Conservation (phyloP, 2,888 invertebrate genomes). For the Nomada ferruginata region DNA sequence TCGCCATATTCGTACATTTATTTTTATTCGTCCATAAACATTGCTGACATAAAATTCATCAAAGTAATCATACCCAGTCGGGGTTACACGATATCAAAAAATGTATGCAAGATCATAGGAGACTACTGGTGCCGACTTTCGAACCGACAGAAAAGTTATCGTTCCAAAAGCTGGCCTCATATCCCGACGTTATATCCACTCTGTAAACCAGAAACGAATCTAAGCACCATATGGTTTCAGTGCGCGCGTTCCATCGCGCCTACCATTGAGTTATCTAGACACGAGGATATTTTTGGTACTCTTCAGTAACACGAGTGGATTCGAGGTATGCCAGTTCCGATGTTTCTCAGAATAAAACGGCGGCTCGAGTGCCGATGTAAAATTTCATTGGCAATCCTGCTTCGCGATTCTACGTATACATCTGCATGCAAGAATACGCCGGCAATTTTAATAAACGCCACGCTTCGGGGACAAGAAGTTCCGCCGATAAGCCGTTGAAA, state of each 20-base stretch:
- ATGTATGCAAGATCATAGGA: slow-evolving; percentile 13
- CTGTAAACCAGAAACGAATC: slow-evolving; percentile 78
- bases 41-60: neutral
- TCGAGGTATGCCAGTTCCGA: slow-evolving; percentile 29
- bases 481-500: slow-evolving; percentile 61
- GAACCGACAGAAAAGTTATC: slow-evolving; percentile 60
- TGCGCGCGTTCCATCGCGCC: slow-evolving; percentile 55
- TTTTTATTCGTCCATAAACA: neutral
- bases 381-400: neutral
- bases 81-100: slow-evolving; percentile 19
- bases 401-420: neutral
- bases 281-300: slow-evolving; percentile 65
- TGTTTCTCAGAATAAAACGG: slow-evolving; percentile 44
- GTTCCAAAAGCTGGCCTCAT: slow-evolving; percentile 71
- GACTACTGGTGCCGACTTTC: slow-evolving; percentile 25
- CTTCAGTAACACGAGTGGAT: slow-evolving; percentile 36
- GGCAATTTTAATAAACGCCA: slow-evolving; percentile 66
- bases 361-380: neutral
- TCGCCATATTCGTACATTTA: too few relatives aligned
- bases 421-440: slow-evolving; percentile 15
- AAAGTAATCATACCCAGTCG: neutral
- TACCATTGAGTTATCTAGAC: slow-evolving; percentile 64
- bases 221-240: slow-evolving; percentile 77
- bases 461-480: slow-evolving; percentile 63
- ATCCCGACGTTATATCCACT: slow-evolving; percentile 81